Conservation (phyloP, 2,797 vertebrate species). For the Enteromius mattozi region DNA sequence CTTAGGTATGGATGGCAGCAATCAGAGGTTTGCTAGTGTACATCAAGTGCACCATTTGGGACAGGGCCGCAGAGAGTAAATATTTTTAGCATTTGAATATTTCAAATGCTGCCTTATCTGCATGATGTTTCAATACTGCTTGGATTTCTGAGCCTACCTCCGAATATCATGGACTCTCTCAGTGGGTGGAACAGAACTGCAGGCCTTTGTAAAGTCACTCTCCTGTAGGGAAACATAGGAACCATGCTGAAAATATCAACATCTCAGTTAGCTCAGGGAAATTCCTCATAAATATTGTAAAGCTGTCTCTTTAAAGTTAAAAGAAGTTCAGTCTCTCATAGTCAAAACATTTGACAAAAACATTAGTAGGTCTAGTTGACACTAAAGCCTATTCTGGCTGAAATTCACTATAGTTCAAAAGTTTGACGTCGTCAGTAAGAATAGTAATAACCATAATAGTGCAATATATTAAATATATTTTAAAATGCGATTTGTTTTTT, state of each 20-base stretch:
- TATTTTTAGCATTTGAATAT: neutral
- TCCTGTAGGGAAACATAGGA: conserved; percentile 71
- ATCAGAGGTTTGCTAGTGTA: neutral
- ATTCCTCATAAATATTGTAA: conserved; percentile 10
- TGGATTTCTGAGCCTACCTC: conserved; percentile 13
- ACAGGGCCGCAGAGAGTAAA: neutral
- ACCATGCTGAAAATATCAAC: neutral
- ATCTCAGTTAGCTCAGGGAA: neutral
- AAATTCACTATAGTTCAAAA: neutral
- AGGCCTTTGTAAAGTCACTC: conserved; percentile 81
- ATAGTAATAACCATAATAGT: neutral
- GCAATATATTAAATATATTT: neutral
- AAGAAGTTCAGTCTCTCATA: neutral
- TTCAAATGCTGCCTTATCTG: neutral
- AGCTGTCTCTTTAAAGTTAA: conserved; percentile 5
- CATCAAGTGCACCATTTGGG: neutral
- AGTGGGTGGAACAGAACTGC: conserved; percentile 77
- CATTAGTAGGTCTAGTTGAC: no score
- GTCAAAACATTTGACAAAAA: conserved; percentile 5
- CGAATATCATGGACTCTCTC: conserved; percentile 77
- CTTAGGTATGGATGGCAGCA: neutral
- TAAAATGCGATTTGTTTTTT: neutral
- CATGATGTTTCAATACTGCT: neutral
- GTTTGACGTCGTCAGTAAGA: neutral
- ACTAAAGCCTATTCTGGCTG: neutral